Evolutionary conservation across 2,113 vertebrate genomes (phyloP).

Genomic region (Aleadryas rufinucha): DNA sequence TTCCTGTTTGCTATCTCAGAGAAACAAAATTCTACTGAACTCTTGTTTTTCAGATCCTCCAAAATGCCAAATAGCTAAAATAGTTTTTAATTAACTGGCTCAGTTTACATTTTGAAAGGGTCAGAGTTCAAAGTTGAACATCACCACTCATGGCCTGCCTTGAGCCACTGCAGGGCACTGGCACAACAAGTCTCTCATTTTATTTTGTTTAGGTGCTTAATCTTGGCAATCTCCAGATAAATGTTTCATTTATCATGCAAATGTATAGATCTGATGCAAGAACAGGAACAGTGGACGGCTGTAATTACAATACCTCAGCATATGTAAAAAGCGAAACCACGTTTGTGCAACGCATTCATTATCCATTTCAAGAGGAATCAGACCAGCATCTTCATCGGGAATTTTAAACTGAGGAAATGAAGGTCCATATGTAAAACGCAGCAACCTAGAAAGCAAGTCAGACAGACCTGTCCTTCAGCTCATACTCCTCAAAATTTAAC

Average conservation of each 20-base stretch:
- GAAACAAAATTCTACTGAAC: not conserved
- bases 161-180: not conserved
- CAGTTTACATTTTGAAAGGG: not conserved
- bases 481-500: not conserved
- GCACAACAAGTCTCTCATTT: not conserved
- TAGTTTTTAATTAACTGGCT: not conserved
- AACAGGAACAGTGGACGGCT: not conserved
- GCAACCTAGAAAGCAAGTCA: slow-evolving; percentile 74
- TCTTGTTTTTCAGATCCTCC: not conserved
- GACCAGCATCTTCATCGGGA: slow-evolving; percentile 89
- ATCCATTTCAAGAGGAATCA: slow-evolving; percentile 94
- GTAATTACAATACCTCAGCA: slow-evolving; percentile 84
- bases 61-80: not conserved
- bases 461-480: not conserved
- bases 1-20: not conserved
- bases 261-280: not conserved
- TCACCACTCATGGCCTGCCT: not conserved
- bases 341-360: slow-evolving; percentile 93
- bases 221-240: not conserved
- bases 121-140: not conserved
- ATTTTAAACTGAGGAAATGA: slow-evolving; percentile 94
- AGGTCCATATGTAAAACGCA: slow-evolving; percentile 91
- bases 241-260: not conserved
- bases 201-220: not conserved
- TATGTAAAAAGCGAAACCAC: slow-evolving; percentile 97